phyloP scores from a whole-genome alignment of 2,888 invertebrate genomes.

The Pammene fasciana region DNA sequence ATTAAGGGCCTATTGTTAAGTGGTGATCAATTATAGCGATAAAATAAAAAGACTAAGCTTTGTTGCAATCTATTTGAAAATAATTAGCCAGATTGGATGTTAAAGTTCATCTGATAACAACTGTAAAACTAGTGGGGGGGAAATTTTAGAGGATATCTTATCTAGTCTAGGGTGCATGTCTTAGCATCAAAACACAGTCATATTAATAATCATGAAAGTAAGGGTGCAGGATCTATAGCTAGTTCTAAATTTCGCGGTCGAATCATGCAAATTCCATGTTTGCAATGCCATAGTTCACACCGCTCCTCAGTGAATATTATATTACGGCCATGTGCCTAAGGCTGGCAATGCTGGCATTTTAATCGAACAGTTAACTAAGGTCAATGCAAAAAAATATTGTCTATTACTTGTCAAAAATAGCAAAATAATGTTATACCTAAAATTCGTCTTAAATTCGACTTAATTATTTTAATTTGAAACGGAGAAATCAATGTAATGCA shows the following conservation, averaged over 20 bases:
- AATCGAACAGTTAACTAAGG: conserved; percentile 24
- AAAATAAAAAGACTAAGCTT: background rate
- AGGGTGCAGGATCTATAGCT: background rate
- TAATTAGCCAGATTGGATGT: background rate
- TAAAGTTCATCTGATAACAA: background rate
- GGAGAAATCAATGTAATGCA: no score
- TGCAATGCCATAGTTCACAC: conserved; percentile 21
- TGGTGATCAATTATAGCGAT: conserved; percentile 5
- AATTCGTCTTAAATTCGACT: conserved; percentile 14
- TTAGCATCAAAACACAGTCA: no score
- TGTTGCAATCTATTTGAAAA: conserved; percentile 2
- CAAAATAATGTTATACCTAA: conserved; percentile 10
- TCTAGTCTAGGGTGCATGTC: no score
- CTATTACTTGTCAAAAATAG: conserved; percentile 26
- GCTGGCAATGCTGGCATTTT: conserved; percentile 17
- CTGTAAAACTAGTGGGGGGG: background rate
- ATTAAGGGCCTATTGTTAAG: conserved; percentile 15
- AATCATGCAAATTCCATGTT: background rate
- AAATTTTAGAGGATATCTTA: no score
- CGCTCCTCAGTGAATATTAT: conserved; percentile 16
- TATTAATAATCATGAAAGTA: no score
- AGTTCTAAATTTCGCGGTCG: background rate
- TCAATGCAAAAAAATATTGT: conserved; percentile 25
- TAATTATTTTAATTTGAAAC: background rate
- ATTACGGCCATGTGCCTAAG: conserved; percentile 5